Evolutionary conservation across 2,797 vertebrate species (phyloP).

Genomic region (Coilia nasus): DNA sequence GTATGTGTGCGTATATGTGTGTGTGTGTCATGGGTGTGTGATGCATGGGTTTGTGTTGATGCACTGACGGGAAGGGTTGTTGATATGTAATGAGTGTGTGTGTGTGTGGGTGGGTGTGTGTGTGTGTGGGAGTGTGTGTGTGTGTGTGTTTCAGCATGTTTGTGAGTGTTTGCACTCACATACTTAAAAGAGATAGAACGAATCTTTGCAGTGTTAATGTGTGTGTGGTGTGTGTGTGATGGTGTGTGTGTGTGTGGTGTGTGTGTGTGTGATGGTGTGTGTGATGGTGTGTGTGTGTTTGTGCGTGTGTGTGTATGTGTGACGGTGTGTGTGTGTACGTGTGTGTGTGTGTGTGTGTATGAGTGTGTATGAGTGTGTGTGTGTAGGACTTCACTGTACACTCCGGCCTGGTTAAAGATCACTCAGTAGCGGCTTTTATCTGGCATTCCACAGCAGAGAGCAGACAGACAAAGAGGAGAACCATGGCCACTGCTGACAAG

Average conservation of each 20-base stretch:
- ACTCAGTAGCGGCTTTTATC: slow-evolving; percentile 52
- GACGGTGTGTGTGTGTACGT: background rate
- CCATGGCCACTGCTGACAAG: slow-evolving; percentile 34
- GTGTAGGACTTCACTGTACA: background rate
- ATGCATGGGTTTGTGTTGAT: background rate
- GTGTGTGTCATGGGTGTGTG: background rate
- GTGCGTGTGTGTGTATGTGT: background rate
- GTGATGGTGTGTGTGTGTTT: background rate
- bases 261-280: background rate
- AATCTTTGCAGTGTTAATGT: no score
- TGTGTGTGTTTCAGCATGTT: background rate
- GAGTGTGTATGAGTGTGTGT: background rate
- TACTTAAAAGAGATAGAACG: no score
- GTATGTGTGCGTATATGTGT: background rate
- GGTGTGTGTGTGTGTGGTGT: slow-evolving; percentile 20
- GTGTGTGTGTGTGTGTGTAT: background rate
- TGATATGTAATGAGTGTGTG: background rate
- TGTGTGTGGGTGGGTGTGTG: background rate
- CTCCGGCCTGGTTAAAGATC: slow-evolving; percentile 49
- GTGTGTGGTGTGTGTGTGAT: background rate
- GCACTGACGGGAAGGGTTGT: background rate
- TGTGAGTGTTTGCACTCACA: background rate
- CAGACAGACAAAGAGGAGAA: slow-evolving; percentile 44
- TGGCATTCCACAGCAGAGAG: slow-evolving; percentile 55
- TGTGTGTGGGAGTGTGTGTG: background rate